Evolutionary conservation across 37 sponge, comb jelly and placozoan species (phyloP), one percentile per base, ranked within the genome.

Genomic region (Geodia barretti): DNA sequence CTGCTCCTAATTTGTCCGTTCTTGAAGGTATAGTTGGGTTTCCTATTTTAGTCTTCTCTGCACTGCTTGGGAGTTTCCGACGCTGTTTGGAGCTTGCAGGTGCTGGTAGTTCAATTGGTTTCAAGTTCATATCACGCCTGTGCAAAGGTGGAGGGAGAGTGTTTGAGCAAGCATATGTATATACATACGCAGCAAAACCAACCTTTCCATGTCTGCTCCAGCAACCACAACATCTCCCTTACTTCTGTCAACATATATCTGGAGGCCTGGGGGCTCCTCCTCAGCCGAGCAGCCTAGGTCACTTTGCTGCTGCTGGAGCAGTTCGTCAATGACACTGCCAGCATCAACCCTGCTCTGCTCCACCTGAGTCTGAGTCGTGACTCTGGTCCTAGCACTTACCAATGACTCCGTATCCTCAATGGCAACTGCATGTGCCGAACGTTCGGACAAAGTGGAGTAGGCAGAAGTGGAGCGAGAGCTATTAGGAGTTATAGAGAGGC

Each of bases 391-490:
- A 1, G 70, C 31, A 36, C 79, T 85, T 28, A 78, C 35, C 28
- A 76, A 2, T 1, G 85, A 77, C 5, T 77, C 85, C 1, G 41
- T 60, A n/a, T 78, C 86, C 26, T 61, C 47, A 20, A 30, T 62
- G 42, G n/a, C 76, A 1, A 37, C 71, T 23, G 39, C 71, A 1
- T 41, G 60, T 7, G 26, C 60, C 11, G 79, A 78, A 1, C 73
- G 28, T 34, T 89, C 90, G 30, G 90, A 79, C 47, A 76, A 72
- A 2, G 81, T 89, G 62, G 88, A 87, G 54, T 87, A 87, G 3
- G 88, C 88, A 33, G 88, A 87, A 37, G 83, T 81, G 42, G 82
- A 87, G 25, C 68, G 60, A 0, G 83, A 77, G 39, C 77, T 83
- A 4, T 80, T 37, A 3, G 66, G 66, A 30, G 75, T 64, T 4